Base-by-base conservation (phyloP, 2,113 vertebrate species). In the Phainopepla nitens region DNA sequence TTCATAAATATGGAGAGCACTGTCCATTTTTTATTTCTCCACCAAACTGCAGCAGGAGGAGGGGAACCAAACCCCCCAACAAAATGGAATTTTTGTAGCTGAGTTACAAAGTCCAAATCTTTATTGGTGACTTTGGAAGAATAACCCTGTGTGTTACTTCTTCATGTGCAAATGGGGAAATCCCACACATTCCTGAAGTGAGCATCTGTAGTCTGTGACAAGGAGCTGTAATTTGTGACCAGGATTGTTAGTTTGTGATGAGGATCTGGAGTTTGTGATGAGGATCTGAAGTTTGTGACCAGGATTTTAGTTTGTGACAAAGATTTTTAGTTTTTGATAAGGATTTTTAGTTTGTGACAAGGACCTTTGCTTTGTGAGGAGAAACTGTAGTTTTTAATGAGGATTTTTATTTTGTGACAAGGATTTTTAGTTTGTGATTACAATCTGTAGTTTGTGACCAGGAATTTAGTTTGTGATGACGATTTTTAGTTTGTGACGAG, bases 321-420 rank as follows among this genome's bases (percentile, higher is more conserved):
- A 15, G 18, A 50, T 8, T 3, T 69, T 3, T 21, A 35, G 71
- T 88, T 80, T 94, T 84, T 31, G 42, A 42, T 13, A 6, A 16
- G 15, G 18, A 50, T 8, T 3, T 54, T 2, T 15, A 27, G 4
- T n/a, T 56, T 29, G 10, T 22, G 4, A 41, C 0, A 2, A 24
- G 25, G 33, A 36, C 15, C 1, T 80, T 0, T 36, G 31, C 11
- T 15, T 76, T 24, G 22, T 49, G 3, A 29, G 0, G 1, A 35
- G 25, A 33, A 36, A 13, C 5, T 58, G 0, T 47, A 24, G 5
- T 36, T 56, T 28, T 7, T 21, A 3, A 39, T 0, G 3, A 29
- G 39, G 31, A 36, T 15, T 1, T 80, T 0, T 35, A 45, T 4
- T n/a, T 56, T 28, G 10, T 21, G 4, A 39, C 0, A 2, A 29